Evolutionary conservation across 2,888 invertebrate species (phyloP), one percentile per base, ranked within the genome.

Genomic region (Epinotia demarniana): DNA sequence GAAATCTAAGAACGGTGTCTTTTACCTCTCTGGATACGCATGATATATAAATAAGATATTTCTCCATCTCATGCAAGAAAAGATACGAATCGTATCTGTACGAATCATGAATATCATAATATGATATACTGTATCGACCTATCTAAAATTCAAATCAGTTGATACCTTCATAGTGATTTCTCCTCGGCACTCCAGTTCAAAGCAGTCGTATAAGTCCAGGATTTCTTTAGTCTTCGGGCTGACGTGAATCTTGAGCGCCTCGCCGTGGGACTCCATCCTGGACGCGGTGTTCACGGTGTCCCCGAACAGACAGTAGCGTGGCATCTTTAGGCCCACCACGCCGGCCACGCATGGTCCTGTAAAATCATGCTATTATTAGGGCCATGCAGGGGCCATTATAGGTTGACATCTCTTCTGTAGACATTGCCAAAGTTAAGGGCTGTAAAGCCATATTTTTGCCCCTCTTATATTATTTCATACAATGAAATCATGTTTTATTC

Each of bases 251-350:
- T 96, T 97, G 33, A 98, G 92, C 0, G 99, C 98, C 88, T 96
- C 96, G 16, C 99, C 98, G 82, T 97, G 98, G 9, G 98, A 98
- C 89, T 98, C 98, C 98, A 98, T 98, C 78, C 98, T 94, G 0
- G 97, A 97, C 0, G 98, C 98, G 0, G 98, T 98, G 87, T 98
- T 98, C 4, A 98, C 98, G 0, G 98, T 98, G 86, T 98, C 98
- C 0, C 98, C 98, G 85, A 99, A 99, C 16, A 99, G 95, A 86
- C 98, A 98, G 87, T 98, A 98, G 72, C 98, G 95, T 0, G 98
- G 98, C 98, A 99, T 99, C 92, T 98, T 98, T 46, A 98, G 93
- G 0, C 99, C 99, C 0, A 99, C 98, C 1, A 98, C 98, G 0
- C 98, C 98, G 11, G 97, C 97, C 9, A 97, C 97, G 84, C 97